Percentiles rank a stretch among this genome's conserved stretches.
Conservation (phyloP, 2,797 vertebrate species). For the Cheirogaleus major region DNA sequence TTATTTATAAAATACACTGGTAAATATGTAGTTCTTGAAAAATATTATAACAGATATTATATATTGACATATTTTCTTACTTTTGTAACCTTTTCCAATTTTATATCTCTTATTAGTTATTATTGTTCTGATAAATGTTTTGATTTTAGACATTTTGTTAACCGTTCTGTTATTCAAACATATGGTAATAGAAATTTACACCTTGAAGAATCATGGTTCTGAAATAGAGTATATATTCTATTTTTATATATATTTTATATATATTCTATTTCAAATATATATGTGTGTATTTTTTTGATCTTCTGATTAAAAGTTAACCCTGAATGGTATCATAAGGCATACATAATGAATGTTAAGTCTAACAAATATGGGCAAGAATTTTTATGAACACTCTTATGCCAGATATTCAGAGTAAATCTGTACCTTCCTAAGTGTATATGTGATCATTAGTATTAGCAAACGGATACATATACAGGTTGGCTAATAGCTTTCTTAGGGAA, state of each 20-base stretch:
- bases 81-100: neutral
- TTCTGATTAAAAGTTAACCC: neutral
- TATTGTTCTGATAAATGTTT: neutral
- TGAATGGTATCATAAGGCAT: neutral
- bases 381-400: neutral
- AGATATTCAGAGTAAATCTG: neutral
- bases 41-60: no score
- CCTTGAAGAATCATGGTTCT: neutral
- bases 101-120: neutral
- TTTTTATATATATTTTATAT: neutral
- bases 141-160: neutral
- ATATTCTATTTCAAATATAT: neutral
- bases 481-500: constrained; percentile 68
- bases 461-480: neutral
- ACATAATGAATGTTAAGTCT: neutral
- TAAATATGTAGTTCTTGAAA: neutral
- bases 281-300: neutral
- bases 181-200: neutral
- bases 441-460: neutral
- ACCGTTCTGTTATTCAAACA: neutral
- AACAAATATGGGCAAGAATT: neutral
- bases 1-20: neutral
- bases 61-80: neutral
- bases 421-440: neutral
- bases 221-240: neutral